Evolutionary conservation across 2,113 vertebrate genomes (phyloP).

Genomic region (Plestiodon gilberti): DNA sequence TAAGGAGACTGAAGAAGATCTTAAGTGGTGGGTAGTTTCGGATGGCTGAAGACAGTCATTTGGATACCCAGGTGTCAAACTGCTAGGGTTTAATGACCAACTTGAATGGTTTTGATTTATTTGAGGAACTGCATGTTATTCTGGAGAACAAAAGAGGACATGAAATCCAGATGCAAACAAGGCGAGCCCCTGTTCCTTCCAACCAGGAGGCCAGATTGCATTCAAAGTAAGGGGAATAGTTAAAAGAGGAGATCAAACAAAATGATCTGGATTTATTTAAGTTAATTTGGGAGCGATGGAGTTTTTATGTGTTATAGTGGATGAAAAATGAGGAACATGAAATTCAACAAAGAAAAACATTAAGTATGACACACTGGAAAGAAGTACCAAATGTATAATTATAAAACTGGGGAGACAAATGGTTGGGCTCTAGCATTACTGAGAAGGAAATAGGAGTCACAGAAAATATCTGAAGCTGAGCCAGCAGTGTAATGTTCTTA

Average conservation of each 20-base stretch:
- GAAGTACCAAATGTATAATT: slow-evolving; percentile 9
- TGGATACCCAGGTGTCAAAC: no score
- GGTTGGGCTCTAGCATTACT: slow-evolving; percentile 4
- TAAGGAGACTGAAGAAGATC: no score
- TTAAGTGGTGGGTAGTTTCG: no score
- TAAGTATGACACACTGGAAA: slow-evolving; percentile 15
- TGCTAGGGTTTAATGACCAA: no score
- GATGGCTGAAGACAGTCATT: no score
- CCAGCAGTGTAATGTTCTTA: neutral
- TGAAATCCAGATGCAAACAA: slow-evolving; percentile 42
- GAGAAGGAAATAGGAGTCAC: neutral
- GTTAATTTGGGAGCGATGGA: slow-evolving; percentile 10
- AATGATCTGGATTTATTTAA: slow-evolving; percentile 13
- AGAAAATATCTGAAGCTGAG: slow-evolving; percentile 16
- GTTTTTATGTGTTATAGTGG: neutral
- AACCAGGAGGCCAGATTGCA: neutral
- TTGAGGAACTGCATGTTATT: neutral
- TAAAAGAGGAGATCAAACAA: slow-evolving; percentile 4
- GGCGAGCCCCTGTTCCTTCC: slow-evolving; percentile 23
- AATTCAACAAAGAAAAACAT: neutral
- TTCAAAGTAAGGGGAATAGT: neutral
- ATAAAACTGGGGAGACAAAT: neutral
- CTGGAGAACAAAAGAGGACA: slow-evolving; percentile 25
- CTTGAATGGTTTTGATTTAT: neutral
- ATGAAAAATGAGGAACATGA: slow-evolving; percentile 6